Evolutionary conservation across 2,113 vertebrate species (phyloP), one percentile per base, ranked within the genome.

Genomic region (Falco punctatus): DNA sequence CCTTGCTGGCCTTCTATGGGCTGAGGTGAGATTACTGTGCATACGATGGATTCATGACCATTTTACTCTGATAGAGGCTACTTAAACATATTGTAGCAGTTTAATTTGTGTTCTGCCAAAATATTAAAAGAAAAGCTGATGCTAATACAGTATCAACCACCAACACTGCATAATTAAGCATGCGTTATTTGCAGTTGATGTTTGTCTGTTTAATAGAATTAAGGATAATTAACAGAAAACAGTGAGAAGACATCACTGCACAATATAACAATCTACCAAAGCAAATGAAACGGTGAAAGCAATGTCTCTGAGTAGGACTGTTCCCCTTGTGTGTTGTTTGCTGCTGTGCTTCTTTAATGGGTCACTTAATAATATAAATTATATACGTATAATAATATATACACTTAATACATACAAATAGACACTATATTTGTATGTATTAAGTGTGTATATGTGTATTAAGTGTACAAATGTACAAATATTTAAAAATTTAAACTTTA

Each of bases 161-260:
- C 92, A 96, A 94, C 95, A 83, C 93, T 90, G 91, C 74, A 96
- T 97, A 96, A 97, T 97, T 94, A 91, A 90, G 51, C 58, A 73
- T 82, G 71, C 44, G 86, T 95, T 97, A 94, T 96, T 94, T 97
- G 91, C n/a, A 91, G 71, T 85, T 91, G 74, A 90, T 97, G 62
- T 95, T 96, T 97, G 91, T 87, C 96, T 87, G 74, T 94, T 94
- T 96, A 88, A 94, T 94, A 88, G 81, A 95, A 97, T 97, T 96
- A 97, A 86, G 78, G 89, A 71, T 88, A 95, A 96, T 95, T 96
- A 96, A 90, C 89, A 83, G 62, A 81, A 96, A 87, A 82, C 51
- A 90, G 72, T 46, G 86, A 94, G 70, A 92, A 85, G 84, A 87
- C 86, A 94, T 70, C 62, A 81, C 40, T 86, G 55, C 59, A 80